Percentiles rank a stretch among this genome's conserved stretches.
These are phyloP conservation scores for Ataeniobius toweri DNA, from an alignment of 2,797 vertebrate species.

Conservation along the genomic window DNA sequence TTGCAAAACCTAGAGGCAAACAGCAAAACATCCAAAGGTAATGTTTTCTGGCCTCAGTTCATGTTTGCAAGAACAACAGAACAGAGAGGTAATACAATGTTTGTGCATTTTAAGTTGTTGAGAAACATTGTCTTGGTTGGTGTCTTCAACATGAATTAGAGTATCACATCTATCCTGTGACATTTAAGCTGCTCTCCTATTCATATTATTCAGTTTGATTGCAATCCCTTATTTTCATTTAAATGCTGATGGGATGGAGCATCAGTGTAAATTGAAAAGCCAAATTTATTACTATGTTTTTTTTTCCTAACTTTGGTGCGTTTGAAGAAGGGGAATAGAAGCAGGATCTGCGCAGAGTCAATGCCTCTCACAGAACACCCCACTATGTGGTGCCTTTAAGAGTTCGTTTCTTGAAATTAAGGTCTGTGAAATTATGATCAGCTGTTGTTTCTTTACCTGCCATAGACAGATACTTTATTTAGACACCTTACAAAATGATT, in stretches of 20 bases:
- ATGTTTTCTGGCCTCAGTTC: background rate
- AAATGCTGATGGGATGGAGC: slow-evolving; percentile 78
- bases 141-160: slow-evolving; percentile 26
- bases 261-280: slow-evolving; percentile 71
- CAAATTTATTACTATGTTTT: slow-evolving; percentile 52
- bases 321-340: slow-evolving; percentile 56
- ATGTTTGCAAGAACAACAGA: slow-evolving; percentile 44
- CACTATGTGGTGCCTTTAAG: background rate
- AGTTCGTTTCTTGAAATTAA: background rate
- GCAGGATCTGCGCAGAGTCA: background rate
- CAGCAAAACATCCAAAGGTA: background rate
- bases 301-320: slow-evolving; percentile 19
- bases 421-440: background rate
- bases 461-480: too few relatives aligned
- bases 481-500: background rate
- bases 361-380: too few relatives aligned
- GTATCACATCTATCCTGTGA: slow-evolving; percentile 38
- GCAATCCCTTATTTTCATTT: slow-evolving; percentile 78
- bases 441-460: background rate
- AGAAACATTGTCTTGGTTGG: slow-evolving; percentile 12
- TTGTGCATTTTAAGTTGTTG: background rate
- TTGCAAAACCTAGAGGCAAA: background rate
- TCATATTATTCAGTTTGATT: slow-evolving; percentile 69
- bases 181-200: slow-evolving; percentile 38
- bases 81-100: slow-evolving; percentile 32